Base-by-base conservation (phyloP, 2,113 vertebrate species). In the Ochotona curzoniae region DNA sequence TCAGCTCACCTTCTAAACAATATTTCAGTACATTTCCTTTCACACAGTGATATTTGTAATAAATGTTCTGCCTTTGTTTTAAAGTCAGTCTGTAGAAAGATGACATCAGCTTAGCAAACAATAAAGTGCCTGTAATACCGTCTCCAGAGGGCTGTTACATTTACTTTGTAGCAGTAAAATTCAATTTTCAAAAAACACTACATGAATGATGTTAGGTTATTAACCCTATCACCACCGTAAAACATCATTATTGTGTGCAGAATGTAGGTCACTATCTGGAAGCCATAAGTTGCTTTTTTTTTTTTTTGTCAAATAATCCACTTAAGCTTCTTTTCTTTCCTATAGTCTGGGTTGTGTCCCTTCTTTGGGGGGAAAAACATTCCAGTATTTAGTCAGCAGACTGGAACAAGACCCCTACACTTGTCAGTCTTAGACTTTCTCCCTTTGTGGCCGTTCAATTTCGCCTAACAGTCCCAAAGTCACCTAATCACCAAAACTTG, bases 41-140 rank as follows among this genome's bases (percentile, higher is more conserved):
- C 99, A 99, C 99, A 99, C 99, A 99, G 98, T 98, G 97, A 98
- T 98, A 99, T 98, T 98, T 97, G 98, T 98, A 99, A 98, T 99
- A 99, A 99, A 99, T 98, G 98, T 98, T 98, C 98, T 98, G 98
- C 98, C 99, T 99, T 99, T 99, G 99, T 99, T 99, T 99, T 98
- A 98, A 98, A 98, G 97, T 97, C 98, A 96, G 98, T 98, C 98
- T 97, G 98, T 98, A 98, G 98, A 98, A 99, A 99, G 99, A 99
- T 99, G 99, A 99, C 99, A 99, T 99, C 99, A 99, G 99, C 99
- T 98, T 98, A 98, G 98, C 98, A 99, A 99, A 99, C 99, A 99
- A 99, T 99, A 99, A 99, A 98, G 98, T 98, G 98, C 98, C 99
- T 99, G 98, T 99, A 99, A 99, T 98, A 98, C 98, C 98, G 98